Percentiles rank a stretch among this genome's conserved stretches.
These are phyloP conservation scores for Antitype chi DNA, from an alignment of 2,888 invertebrate genomes.

Conservation along the genomic window DNA sequence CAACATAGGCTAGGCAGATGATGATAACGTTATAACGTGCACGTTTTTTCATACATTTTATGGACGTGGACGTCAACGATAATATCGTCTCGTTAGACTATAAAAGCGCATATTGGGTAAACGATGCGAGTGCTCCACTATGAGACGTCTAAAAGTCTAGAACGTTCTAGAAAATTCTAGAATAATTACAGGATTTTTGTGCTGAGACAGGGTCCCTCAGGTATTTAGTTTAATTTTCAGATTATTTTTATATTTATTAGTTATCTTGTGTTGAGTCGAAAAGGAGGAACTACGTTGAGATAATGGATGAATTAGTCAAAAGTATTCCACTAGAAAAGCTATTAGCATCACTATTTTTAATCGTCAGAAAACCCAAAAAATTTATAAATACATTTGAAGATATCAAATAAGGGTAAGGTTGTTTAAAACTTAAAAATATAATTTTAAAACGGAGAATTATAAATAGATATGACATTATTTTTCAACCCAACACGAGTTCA, in stretches of 20 bases:
- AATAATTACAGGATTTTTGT: slow-evolving; percentile 72
- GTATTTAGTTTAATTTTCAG: slow-evolving; percentile 65
- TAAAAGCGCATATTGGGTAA: slow-evolving; percentile 35
- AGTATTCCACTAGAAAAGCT: background rate
- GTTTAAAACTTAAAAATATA: background rate
- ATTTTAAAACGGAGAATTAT: background rate
- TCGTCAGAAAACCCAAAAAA: background rate
- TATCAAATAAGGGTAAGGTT: background rate
- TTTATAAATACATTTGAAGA: background rate
- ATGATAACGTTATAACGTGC: background rate
- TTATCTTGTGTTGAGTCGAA: slow-evolving; percentile 50
- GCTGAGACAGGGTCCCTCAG: slow-evolving; percentile 84
- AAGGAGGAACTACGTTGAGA: slow-evolving; percentile 10
- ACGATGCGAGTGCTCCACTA: slow-evolving; percentile 52
- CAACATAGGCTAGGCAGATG: no score
- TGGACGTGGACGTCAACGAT: background rate
- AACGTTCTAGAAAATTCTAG: slow-evolving; percentile 60
- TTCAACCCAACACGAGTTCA: slow-evolving; percentile 56
- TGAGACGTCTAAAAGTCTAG: slow-evolving; percentile 54
- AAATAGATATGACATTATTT: background rate
- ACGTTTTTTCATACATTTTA: background rate
- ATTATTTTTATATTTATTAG: slow-evolving; percentile 26
- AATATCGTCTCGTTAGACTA: slow-evolving; percentile 15
- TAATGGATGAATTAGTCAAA: background rate
- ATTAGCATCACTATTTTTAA: background rate